Conservation (phyloP, 1,140 invertebrate species). For the Diachasmimorpha longicaudata region DNA sequence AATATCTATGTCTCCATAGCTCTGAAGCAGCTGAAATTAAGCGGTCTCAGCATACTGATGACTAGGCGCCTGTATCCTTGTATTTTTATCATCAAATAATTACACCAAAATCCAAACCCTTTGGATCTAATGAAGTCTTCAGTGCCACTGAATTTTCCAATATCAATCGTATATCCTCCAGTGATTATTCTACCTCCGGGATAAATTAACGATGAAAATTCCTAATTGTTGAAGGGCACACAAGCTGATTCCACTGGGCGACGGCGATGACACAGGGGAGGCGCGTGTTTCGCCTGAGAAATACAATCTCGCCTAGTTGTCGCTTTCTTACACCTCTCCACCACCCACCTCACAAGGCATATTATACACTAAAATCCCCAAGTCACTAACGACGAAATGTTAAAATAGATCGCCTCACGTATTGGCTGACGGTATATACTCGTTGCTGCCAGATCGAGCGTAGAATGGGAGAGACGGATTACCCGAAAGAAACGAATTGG, state of each 20-base stretch:
- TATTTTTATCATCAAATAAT: too few relatives aligned
- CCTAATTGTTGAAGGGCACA: background rate
- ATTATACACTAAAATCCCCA: background rate
- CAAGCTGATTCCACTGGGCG: background rate
- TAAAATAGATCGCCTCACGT: constrained; percentile 22
- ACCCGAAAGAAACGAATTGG: background rate
- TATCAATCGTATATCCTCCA: too few relatives aligned
- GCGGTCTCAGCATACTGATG: too few relatives aligned
- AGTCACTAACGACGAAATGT: constrained; percentile 7
- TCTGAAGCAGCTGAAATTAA: too few relatives aligned
- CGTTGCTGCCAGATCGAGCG: constrained; percentile 17
- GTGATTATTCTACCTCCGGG: too few relatives aligned
- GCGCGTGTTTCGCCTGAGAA: constrained; percentile 19
- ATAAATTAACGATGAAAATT: too few relatives aligned
- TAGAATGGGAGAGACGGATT: background rate
- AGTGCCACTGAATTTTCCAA: too few relatives aligned
- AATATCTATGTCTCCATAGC: too few relatives aligned
- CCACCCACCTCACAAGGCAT: constrained; percentile 14
- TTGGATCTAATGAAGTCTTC: too few relatives aligned
- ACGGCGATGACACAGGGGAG: constrained; percentile 20
- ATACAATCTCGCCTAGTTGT: constrained; percentile 21
- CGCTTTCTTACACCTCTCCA: constrained; percentile 15
- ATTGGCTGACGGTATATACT: background rate
- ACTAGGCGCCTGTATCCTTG: too few relatives aligned
- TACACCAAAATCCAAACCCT: too few relatives aligned